Conservation (phyloP, 2,888 invertebrate species). For the Emmelina monodactyla region DNA sequence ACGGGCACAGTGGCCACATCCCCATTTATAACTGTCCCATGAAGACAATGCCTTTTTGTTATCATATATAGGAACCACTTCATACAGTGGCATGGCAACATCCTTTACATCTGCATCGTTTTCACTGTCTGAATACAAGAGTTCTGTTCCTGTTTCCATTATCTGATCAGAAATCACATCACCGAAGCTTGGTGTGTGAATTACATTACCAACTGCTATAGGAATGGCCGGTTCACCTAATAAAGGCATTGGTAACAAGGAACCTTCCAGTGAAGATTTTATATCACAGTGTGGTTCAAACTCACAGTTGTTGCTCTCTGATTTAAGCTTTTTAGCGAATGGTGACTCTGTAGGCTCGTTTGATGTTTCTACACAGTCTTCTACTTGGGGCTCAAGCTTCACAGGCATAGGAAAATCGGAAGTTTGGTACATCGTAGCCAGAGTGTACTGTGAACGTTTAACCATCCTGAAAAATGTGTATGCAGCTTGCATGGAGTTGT, state of each 20-base stretch:
- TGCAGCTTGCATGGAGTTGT: conserved; percentile 9
- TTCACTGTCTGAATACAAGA: neutral
- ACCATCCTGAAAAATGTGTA: conserved; percentile 14
- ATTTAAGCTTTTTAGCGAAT: no score
- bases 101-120: neutral
- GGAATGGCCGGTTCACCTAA: neutral
- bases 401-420: neutral
- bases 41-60: conserved; percentile 4
- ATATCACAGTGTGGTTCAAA: neutral
- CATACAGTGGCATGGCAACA: neutral
- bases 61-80: neutral
- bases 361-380: neutral
- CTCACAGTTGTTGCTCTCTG: neutral
- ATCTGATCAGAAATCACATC: neutral
- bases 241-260: neutral
- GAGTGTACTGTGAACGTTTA: conserved; percentile 8
- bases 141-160: neutral
- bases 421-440: conserved; percentile 3
- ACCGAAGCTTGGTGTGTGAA: neutral
- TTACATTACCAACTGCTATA: neutral
- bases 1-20: conserved; percentile 12
- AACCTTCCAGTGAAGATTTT: neutral
- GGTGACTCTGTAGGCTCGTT: no score
- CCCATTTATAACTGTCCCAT: conserved; percentile 15
- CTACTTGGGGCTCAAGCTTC: neutral